A percentile compares a stretch with the other conserved stretches of the same genome.
Evolutionary conservation across 2,888 invertebrate genomes (phyloP).

Genomic region (Epinotia brunnichana): DNA sequence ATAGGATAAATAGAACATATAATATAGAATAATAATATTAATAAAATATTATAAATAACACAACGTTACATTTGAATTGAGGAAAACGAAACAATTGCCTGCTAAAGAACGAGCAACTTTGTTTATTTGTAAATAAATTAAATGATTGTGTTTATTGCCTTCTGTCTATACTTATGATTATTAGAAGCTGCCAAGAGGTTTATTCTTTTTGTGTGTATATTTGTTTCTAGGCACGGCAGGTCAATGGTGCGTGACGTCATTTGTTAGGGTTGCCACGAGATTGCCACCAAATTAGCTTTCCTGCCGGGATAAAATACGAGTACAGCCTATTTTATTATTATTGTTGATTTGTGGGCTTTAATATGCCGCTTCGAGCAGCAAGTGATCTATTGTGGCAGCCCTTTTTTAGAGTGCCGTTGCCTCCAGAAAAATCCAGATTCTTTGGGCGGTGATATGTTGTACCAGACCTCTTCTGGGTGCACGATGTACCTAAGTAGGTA

Average conservation of each 20-base stretch:
- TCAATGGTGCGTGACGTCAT: conserved; percentile 78
- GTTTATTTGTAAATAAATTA: conserved; percentile 12
- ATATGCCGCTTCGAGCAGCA: no score
- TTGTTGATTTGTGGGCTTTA: no score
- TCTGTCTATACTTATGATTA: conserved; percentile 21
- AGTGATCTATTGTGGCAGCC: no score
- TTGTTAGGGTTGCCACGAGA: conserved; percentile 30
- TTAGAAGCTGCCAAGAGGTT: conserved; percentile 22
- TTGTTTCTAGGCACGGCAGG: conserved; percentile 58
- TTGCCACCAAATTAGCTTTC: neutral
- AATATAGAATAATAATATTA: no score
- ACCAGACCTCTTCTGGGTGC: no score
- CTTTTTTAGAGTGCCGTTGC: no score
- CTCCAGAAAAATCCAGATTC: no score
- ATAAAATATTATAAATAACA: neutral
- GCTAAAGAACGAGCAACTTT: neutral
- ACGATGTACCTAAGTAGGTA: no score
- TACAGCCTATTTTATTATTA: no score
- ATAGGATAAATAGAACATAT: neutral
- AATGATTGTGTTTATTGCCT: conserved; percentile 3
- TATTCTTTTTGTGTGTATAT: conserved; percentile 27
- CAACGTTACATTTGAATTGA: neutral
- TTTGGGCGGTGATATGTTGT: no score
- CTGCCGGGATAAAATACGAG: no score
- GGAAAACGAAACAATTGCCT: conserved; percentile 19